These are phyloP conservation scores for Pediacus dermestoides DNA, from an alignment of 2,888 invertebrate species.

Conservation along the genomic window DNA sequence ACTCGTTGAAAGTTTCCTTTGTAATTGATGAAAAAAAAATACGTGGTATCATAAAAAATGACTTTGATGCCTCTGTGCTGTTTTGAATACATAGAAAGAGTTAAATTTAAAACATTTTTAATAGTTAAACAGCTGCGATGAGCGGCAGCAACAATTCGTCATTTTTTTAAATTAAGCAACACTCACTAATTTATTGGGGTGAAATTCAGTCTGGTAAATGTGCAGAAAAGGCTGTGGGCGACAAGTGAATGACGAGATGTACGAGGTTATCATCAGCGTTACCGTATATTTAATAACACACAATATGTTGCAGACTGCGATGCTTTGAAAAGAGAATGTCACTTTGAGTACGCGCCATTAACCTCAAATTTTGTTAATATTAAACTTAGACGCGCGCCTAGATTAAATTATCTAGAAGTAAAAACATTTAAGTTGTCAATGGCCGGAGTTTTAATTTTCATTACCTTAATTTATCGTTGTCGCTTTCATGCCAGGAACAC, in stretches of 20 bases:
- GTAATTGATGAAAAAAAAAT: too few species aligned
- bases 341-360: slow-evolving; percentile 20
- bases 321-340: slow-evolving; percentile 21
- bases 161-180: slow-evolving; percentile 21
- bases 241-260: slow-evolving; percentile 28
- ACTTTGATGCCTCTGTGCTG: too few species aligned
- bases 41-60: too few species aligned
- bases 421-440: too few species aligned
- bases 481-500: too few species aligned
- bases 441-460: too few species aligned
- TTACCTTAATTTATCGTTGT: too few species aligned
- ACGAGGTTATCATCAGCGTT: slow-evolving; percentile 30
- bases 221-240: slow-evolving; percentile 13
- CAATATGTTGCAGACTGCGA: slow-evolving; percentile 24
- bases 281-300: slow-evolving; percentile 29
- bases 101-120: background rate
- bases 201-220: slow-evolving; percentile 9
- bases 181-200: slow-evolving; percentile 19
- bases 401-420: slow-evolving; percentile 25
- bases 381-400: slow-evolving; percentile 17
- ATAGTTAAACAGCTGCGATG: slow-evolving; percentile 12
- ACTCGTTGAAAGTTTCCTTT: too few species aligned
- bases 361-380: slow-evolving; percentile 23
- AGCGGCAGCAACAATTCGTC: slow-evolving; percentile 18
- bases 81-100: background rate